Percentiles rank a stretch among this genome's conserved stretches.
Evolutionary conservation across 2,888 invertebrate genomes (phyloP).

Genomic region (Steinernema hermaphroditum): DNA sequence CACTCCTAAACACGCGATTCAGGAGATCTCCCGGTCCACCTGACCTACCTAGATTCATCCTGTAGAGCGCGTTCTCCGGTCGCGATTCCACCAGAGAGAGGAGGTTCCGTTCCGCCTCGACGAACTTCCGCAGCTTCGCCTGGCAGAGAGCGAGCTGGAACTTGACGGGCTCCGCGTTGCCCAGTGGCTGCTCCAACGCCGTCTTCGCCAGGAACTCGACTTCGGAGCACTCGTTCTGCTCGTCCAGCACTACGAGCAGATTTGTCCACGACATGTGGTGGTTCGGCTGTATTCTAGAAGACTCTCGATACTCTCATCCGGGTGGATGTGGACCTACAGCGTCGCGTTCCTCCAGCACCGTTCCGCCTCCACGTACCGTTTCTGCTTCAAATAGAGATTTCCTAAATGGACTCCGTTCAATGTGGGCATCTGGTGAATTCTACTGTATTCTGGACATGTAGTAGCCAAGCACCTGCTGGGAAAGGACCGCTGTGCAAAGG

Average conservation of each 20-base stretch:
- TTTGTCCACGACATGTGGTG: slow-evolving; percentile 91
- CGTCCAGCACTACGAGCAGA: slow-evolving; percentile 75
- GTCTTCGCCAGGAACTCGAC: slow-evolving; percentile 76
- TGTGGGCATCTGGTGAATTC: neutral
- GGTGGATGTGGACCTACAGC: slow-evolving; percentile 69
- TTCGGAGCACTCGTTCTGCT: slow-evolving; percentile 73
- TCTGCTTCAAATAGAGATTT: slow-evolving; percentile 83
- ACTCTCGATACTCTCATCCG: neutral
- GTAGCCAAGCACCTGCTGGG: no score
- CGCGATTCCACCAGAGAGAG: slow-evolving; percentile 75
- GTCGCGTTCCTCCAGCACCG: slow-evolving; percentile 83
- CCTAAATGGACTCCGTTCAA: slow-evolving; percentile 69
- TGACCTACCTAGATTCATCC: slow-evolving; percentile 81
- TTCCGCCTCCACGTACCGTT: slow-evolving; percentile 77
- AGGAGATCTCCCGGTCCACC: neutral
- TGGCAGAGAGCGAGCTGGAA: slow-evolving; percentile 86
- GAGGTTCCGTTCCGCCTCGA: slow-evolving; percentile 82
- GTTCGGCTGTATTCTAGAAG: slow-evolving; percentile 71
- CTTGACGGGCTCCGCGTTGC: slow-evolving; percentile 76
- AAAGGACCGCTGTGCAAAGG: no score
- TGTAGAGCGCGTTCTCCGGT: slow-evolving; percentile 79
- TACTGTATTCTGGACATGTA: no score
- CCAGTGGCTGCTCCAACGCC: slow-evolving; percentile 76
- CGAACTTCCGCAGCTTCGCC: slow-evolving; percentile 80
- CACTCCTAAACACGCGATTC: slow-evolving; percentile 40